Evolutionary conservation across 2,888 invertebrate genomes (phyloP), one percentile per base, ranked within the genome.

Genomic region (Bombyx huttoni): DNA sequence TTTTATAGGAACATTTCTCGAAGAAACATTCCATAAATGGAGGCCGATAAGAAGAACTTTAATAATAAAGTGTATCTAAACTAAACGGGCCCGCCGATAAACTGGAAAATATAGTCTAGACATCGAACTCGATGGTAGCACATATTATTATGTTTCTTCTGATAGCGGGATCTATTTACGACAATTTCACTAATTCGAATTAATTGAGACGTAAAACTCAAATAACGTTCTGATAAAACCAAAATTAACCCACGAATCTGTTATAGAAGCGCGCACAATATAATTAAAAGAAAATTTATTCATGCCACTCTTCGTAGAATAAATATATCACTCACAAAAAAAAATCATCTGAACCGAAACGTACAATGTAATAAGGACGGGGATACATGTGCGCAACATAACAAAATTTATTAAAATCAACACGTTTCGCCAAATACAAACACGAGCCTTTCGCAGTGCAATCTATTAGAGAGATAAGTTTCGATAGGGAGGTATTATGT

Each of bases 371-470:
- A 40, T 40, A 12, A 50, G 48, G 48, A 50, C 40, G 66, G 63
- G 74, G 70, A 70, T 70, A 75, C 77, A 80, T 75, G 75, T 75
- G 74, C 76, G 75, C 75, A 78, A 73, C 69, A 75, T 65, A 73
- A 75, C 64, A 75, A 69, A 73, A 78, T 72, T 61, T 70, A 81
- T 80, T 76, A 75, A 76, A 78, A 70, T 73, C 71, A 83, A 70
- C 67, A 70, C 67, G 78, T 77, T 68, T 78, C 78, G 78, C 80
- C 76, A 81, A 78, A 78, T 74, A 81, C 76, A 81, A 78, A 78
- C 78, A 79, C 67, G 79, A 78, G 81, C 81, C 79, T 76, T 83
- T 87, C 87, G 87, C 86, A 82, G 70, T 78, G 85, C 86, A 81
- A 81, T 81, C 82, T 83, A 83, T 83, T 81, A 82, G 75, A 75